Evolutionary conservation across 2,888 invertebrate species (phyloP), one percentile per base, ranked within the genome.

Genomic region (Auanema sp.): DNA sequence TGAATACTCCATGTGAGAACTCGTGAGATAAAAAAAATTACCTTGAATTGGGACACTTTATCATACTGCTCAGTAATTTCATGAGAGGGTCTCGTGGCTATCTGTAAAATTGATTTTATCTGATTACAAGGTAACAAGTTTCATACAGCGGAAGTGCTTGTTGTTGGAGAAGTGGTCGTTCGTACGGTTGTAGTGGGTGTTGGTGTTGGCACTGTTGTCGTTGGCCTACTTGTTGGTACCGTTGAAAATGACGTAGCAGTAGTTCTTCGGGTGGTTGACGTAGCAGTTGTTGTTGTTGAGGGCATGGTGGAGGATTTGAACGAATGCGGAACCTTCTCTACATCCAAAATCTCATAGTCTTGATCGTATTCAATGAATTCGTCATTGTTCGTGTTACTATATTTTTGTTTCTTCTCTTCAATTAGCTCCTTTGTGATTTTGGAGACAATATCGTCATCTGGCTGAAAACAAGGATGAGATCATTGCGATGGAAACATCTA

Each of bases 351-450:
- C 33, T 33, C 33, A 33, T 33, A 33, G 33, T 33, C 8, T 33
- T 33, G 4, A 18, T 60, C 43, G 21, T 41, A 23, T 43, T 60
- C 53, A 5, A 53, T 42, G 25, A 60, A 60, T n/a, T 60, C 59
- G 24, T 53, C 52, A 24, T 40, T 24, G n/a, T 52, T 44, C 18
- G 52, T 52, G 4, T 23, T 21, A 8, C 23, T 18, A 23, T 24
- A 10, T 24, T 43, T 33, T 10, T 1, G 41, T 58, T 21, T 21
- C 10, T 16, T 12, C 12, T 21, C 24, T 16, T 11, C 24, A 21
- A 23, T 24, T 18, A 33, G 16, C 11, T n/a, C 24, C 14, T 44
- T 57, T 42, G 57, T 57, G 18, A 42, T n/a, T 41, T 58, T 40
- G 24, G 58, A 47, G 40, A 43, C 41, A 57, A 44, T 43, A n/a